Evolutionary conservation across 2,797 vertebrate species (phyloP), one percentile per base, ranked within the genome.

Genomic region (Lutra lutra): DNA sequence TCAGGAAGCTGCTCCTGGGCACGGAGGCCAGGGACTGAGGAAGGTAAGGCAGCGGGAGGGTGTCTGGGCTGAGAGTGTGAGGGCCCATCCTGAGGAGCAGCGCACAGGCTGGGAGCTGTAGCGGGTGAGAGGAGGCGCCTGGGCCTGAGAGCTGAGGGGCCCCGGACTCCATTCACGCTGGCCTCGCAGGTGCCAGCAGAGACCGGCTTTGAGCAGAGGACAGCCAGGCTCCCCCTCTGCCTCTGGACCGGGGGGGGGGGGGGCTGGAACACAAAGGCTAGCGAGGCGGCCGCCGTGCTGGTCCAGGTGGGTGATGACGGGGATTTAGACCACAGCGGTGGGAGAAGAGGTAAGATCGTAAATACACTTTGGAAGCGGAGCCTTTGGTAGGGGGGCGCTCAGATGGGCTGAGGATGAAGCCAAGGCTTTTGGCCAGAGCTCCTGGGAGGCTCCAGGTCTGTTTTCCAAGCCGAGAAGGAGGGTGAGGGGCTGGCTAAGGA

Each of bases 231-330:
- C 25, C 78, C 46, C n/a, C 2, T 0, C 60, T 38, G 13, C 56
- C 0, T 0, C 8, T 14, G 68, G 8, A 8, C 32, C n/a, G n/a
- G n/a, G n/a, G n/a, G 25, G 15, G 10, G 35, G 5, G 17, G 2
- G 32, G 20, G 17, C 2, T 0, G 32, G 18, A 20, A 35, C n/a
- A 48, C 14, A 43, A 60, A n/a, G 38, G 51, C 20, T 40, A 40
- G 13, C 0, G 27, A 18, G 40, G 6, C 2, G 25, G 35, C 46
- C 46, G 0, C 46, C 10, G 12, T 46, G 46, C 46, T 46, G 46
- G 46, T 46, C 46, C 2, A 0, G 46, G 46, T 46, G 46, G 46
- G 46, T 46, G 46, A 46, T 46, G 46, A 46, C 2, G 11, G 46
- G 46, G 46, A 46, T 11, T 46, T 11, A 46, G 46, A 11, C 46